A percentile compares a stretch with the other conserved stretches of the same genome.
Evolutionary conservation across 1,140 invertebrate genomes (phyloP).

Genomic region (Oryctes rhinoceros): DNA sequence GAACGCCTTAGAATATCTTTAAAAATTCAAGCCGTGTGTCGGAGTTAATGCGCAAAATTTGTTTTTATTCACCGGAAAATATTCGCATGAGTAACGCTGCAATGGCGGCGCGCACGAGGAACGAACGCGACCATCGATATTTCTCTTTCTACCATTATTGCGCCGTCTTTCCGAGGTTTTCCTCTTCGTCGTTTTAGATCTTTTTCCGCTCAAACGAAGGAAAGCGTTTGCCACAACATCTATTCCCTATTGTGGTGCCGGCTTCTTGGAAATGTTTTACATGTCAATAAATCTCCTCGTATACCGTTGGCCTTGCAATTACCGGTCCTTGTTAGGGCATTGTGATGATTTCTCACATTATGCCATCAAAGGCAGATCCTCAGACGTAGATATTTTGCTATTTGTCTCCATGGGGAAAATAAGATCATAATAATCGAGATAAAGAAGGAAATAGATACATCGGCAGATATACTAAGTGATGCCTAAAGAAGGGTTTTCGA

Average conservation of each 20-base stretch:
- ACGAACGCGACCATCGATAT: neutral
- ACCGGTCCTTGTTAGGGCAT: too few relatives aligned
- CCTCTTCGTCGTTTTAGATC: neutral
- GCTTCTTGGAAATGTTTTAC: neutral
- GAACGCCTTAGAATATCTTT: neutral
- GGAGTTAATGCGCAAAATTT: neutral
- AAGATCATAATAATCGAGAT: too few relatives aligned
- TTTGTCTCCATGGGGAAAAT: too few relatives aligned
- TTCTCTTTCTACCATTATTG: neutral
- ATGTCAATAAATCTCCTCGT: neutral
- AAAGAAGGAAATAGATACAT: too few relatives aligned
- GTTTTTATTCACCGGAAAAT: neutral
- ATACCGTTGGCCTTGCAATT: too few relatives aligned
- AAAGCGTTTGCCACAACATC: conserved; percentile 3
- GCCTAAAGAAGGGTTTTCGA: too few relatives aligned
- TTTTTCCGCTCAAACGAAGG: neutral
- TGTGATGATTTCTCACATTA: too few relatives aligned
- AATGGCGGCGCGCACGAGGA: neutral
- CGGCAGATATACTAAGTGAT: too few relatives aligned
- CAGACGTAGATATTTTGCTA: too few relatives aligned
- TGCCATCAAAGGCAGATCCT: too few relatives aligned
- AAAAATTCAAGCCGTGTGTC: neutral
- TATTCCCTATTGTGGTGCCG: neutral
- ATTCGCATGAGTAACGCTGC: neutral
- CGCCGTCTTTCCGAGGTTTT: neutral